Evolutionary conservation across 2,113 vertebrate species (phyloP), one percentile per base, ranked within the genome.

Genomic region (Hippocampus abdominalis): DNA sequence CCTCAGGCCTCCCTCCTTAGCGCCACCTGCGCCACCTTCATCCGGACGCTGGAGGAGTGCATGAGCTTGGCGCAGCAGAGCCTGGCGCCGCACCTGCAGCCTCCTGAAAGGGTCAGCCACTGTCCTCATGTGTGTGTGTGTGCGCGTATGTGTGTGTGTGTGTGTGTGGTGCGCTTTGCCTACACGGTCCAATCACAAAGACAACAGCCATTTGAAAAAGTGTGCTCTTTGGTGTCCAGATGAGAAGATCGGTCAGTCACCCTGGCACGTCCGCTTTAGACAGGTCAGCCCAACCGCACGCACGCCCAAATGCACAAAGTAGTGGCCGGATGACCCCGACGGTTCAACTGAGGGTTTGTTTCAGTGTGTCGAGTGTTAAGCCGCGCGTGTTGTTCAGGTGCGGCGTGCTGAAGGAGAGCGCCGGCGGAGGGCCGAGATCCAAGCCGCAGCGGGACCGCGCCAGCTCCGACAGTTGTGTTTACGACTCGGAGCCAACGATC

Each of bases 41-140:
- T 99, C 89, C 94, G 93, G 85, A 98, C 96, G 0, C 87, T 99
- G 72, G 96, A 98, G 86, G 97, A 99, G 84, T 99, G 97, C 81
- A 96, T 98, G 94, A 95, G 93, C 77, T 95, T 99, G 2, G 95
- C 96, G 3, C 96, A 96, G 87, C 93, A 94, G 86, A 96, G 92
- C 90, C 92, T 98, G 87, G 94, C 94, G 66, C 94, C 95, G 36
- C 95, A 97, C 88, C 94, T 96, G 6, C 72, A 78, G 48, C 84
- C 86, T 42, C 83, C 86, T 36, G 89, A 89, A 56, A 80, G 81
- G 79, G 87, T 89, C 46, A 40, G 51, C 23, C 39, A 6, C 62
- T 8, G 5, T 20, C 59, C 59, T 15, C 6, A 16, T 61, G 13
- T 32, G 12, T 9, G 18, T 36, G 10, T 4, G 32, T 39, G 11